A percentile compares a stretch with the other conserved stretches of the same genome.
phyloP scores from a whole-genome alignment of 2,113 vertebrate genomes.

The Globicephala melas region DNA sequence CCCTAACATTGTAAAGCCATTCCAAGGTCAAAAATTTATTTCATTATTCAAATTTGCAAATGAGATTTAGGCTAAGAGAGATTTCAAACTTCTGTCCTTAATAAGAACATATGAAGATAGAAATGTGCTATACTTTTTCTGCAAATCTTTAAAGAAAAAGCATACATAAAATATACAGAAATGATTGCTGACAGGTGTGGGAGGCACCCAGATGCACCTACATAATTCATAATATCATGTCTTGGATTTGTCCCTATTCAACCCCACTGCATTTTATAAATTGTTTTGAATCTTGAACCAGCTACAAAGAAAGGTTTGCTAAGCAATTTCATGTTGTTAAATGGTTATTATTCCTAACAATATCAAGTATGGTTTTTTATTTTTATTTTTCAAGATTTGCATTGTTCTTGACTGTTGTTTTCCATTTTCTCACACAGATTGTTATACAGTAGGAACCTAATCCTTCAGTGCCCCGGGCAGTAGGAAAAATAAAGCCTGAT shows the following conservation, averaged over 20 bases:
- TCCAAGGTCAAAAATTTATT: neutral
- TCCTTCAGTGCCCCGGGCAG: neutral
- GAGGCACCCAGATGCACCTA: neutral
- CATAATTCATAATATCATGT: neutral
- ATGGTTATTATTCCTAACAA: neutral
- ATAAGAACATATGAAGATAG: slow-evolving; percentile 25
- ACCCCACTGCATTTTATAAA: neutral
- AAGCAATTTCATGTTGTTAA: neutral
- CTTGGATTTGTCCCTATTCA: slow-evolving; percentile 23
- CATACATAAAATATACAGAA: neutral
- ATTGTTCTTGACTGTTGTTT: neutral
- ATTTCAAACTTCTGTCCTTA: neutral
- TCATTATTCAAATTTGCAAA: slow-evolving; percentile 16
- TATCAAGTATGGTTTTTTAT: rapidly evolving
- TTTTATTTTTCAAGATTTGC: neutral
- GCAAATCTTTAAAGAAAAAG: slow-evolving; percentile 11
- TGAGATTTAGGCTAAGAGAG: neutral
- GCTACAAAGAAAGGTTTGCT: neutral
- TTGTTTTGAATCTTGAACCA: neutral
- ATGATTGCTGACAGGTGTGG: neutral
- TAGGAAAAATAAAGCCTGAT: neutral
- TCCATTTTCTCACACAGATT: neutral
- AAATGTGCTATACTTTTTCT: neutral
- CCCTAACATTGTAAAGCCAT: neutral
- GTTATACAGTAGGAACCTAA: neutral